These are phyloP conservation scores for Chondrosia reniformis DNA, from an alignment of 37 sponge, comb jelly and placozoan species.

Conservation along the genomic window DNA sequence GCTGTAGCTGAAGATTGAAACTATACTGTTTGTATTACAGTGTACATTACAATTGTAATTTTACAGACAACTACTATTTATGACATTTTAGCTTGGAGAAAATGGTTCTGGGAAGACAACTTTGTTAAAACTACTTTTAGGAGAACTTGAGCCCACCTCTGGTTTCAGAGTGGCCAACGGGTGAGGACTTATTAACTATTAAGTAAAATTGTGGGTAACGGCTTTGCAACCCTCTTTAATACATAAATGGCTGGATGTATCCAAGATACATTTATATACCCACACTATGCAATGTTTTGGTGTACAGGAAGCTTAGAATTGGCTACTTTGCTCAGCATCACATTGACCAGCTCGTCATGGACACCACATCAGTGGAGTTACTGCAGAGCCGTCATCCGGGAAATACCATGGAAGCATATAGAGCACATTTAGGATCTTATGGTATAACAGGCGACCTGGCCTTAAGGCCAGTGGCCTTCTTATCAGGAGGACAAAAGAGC, in stretches of 20 bases:
- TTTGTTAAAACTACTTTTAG: conserved; percentile 74
- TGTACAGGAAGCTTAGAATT: conserved; percentile 59
- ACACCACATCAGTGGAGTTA: conserved; percentile 68
- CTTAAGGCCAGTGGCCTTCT: conserved; percentile 68
- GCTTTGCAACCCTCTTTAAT: not conserved
- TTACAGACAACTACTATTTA: not conserved
- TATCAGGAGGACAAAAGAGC: conserved; percentile 90
- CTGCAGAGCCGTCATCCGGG: conserved; percentile 65
- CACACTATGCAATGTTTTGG: not conserved
- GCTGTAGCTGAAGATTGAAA: no score
- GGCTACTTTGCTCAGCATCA: conserved; percentile 89
- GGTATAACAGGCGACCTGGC: conserved; percentile 88
- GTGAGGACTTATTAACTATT: conserved; percentile 26
- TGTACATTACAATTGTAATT: conserved; percentile 30
- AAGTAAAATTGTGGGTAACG: not conserved
- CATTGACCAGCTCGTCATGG: conserved; percentile 87
- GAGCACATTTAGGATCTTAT: conserved; percentile 69
- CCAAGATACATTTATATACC: not conserved
- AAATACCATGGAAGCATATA: conserved; percentile 60
- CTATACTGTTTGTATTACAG: not conserved
- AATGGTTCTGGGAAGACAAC: conserved; percentile 91
- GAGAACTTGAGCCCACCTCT: conserved; percentile 64
- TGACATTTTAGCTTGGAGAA: conserved; percentile 63
- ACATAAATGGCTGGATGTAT: not conserved
- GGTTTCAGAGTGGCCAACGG: conserved; percentile 72